These are phyloP conservation scores for Tigriopus californicus DNA, from an alignment of 2,888 invertebrate species.

Conservation along the genomic window DNA sequence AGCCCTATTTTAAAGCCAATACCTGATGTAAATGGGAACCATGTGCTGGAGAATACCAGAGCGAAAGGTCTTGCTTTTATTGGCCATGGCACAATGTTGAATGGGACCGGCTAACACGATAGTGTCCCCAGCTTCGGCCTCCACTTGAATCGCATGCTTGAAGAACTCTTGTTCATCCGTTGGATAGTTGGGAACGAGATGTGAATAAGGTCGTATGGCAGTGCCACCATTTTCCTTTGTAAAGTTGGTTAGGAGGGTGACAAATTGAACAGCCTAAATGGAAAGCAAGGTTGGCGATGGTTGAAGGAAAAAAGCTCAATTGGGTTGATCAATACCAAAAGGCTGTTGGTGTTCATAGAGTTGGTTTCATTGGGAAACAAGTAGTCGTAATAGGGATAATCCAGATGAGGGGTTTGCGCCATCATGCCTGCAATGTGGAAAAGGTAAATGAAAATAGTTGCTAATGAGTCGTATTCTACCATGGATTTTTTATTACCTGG, in stretches of 20 bases:
- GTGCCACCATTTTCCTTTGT: not conserved
- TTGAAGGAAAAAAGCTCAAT: too few relatives aligned
- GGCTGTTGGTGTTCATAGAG: too few relatives aligned
- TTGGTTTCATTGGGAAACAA: not conserved
- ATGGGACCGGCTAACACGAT: not conserved
- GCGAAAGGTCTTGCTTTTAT: not conserved
- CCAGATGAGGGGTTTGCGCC: slow-evolving; percentile 2
- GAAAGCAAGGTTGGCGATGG: too few relatives aligned
- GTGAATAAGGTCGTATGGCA: not conserved
- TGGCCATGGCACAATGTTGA: slow-evolving; percentile 6
- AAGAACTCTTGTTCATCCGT: not conserved
- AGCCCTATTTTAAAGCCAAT: too few relatives aligned
- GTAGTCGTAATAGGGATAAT: slow-evolving; percentile 4
- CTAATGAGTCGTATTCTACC: too few relatives aligned
- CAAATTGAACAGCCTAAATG: not conserved
- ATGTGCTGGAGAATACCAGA: slow-evolving; percentile 1
- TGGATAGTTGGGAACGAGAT: not conserved
- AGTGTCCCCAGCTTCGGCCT: not conserved
- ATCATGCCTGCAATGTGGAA: not conserved
- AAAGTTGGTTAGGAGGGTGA: slow-evolving; percentile 1
- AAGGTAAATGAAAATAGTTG: too few relatives aligned
- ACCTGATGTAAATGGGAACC: slow-evolving; percentile 3
- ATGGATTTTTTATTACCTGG: too few relatives aligned
- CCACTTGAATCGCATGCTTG: not conserved
- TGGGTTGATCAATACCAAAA: too few relatives aligned